phyloP scores from a whole-genome alignment of 2,113 vertebrate genomes.

The Thunnus maccoyii region DNA sequence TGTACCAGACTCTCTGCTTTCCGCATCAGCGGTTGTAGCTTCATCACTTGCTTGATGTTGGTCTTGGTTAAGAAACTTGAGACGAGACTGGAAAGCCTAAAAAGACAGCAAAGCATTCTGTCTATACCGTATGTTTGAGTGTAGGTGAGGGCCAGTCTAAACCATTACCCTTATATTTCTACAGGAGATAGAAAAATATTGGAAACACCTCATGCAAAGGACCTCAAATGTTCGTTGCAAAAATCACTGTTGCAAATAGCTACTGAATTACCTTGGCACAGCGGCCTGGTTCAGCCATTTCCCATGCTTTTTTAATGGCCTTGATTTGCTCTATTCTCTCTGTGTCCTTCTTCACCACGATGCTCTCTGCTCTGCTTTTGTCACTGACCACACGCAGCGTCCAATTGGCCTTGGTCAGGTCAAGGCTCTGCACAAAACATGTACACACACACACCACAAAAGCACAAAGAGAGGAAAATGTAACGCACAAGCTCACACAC shows the following conservation, averaged over 20 bases:
- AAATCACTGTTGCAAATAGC: background rate
- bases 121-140: background rate
- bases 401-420: constrained; percentile 86
- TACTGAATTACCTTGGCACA: constrained; percentile 85
- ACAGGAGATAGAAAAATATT: background rate
- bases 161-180: background rate
- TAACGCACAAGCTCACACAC: constrained; percentile 2
- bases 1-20: constrained; percentile 54
- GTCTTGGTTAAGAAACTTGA: constrained; percentile 81
- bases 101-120: constrained; percentile 23
- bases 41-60: constrained; percentile 42
- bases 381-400: constrained; percentile 88
- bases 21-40: constrained; percentile 14
- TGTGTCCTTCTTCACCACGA: constrained; percentile 89
- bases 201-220: background rate
- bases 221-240: background rate
- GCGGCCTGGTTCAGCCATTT: constrained; percentile 89
- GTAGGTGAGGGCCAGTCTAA: background rate
- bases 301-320: constrained; percentile 92
- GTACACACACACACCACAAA: background rate
- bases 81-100: constrained; percentile 87
- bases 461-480: constrained; percentile 21
- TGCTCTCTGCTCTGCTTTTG: constrained; percentile 74
- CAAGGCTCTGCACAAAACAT: constrained; percentile 70
- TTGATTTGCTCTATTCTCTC: constrained; percentile 89